These are phyloP conservation scores for Mimumesa dahlbomi DNA, from an alignment of 2,888 invertebrate genomes.

Conservation along the genomic window DNA sequence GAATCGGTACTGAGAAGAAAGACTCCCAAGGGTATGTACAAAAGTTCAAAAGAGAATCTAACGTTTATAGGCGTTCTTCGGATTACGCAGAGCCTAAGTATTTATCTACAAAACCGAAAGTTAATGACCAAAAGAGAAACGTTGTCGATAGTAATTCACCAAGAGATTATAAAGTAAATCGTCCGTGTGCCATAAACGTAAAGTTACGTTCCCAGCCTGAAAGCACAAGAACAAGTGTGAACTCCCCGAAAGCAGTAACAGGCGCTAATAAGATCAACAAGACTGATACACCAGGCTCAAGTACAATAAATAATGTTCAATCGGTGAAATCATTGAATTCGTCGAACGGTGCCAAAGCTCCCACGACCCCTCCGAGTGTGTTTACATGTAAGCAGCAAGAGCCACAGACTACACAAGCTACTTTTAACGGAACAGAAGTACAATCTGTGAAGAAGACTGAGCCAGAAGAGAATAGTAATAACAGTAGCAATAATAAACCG, in stretches of 20 bases:
- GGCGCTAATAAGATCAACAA: constrained; percentile 32
- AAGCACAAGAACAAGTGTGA: constrained; percentile 17
- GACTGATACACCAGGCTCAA: constrained; percentile 28
- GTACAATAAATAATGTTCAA: constrained; percentile 24
- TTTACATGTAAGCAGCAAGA: constrained; percentile 10
- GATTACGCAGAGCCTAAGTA: constrained; percentile 22
- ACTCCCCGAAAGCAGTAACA: constrained; percentile 25
- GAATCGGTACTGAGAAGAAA: constrained; percentile 8
- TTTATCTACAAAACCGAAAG: constrained; percentile 15
- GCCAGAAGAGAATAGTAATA: constrained; percentile 37
- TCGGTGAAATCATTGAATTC: constrained; percentile 26
- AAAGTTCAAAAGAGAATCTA: constrained; percentile 39
- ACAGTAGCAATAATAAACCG: constrained; percentile 43
- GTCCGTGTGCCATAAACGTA: constrained; percentile 3
- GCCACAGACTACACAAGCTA: constrained; percentile 14
- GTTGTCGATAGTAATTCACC: constrained; percentile 12
- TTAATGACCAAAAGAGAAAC: constrained; percentile 29
- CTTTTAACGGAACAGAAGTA: constrained; percentile 41
- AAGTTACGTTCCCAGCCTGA: constrained; percentile 20
- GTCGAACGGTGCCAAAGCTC: constrained; percentile 38
- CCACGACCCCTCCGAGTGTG: constrained; percentile 5
- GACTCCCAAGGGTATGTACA: constrained; percentile 32
- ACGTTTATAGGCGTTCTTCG: constrained; percentile 33
- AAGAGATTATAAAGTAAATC: constrained; percentile 30
- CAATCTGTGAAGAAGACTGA: constrained; percentile 42